Evolutionary conservation across 2,888 invertebrate species (phyloP), one percentile per base, ranked within the genome.

Genomic region (Hypomecis punctinalis): DNA sequence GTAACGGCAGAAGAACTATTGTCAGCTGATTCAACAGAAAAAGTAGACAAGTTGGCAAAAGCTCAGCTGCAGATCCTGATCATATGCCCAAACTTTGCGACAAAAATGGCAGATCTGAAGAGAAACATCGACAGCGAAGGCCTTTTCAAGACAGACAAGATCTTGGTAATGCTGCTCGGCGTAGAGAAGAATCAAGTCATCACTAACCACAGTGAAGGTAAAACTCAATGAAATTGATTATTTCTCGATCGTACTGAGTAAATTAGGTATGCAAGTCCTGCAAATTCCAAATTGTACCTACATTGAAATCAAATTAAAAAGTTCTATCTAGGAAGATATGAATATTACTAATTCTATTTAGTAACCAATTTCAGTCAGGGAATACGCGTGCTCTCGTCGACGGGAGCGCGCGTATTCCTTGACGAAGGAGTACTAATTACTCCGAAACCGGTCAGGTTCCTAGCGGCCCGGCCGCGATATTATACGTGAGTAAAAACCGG

Each of bases 51-150:
- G 73, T 86, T 95, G 7, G 85, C 94, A 7, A 94, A 94, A 67
- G 96, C 97, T 0, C 96, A 96, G 66, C 89, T 97, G 46, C 97
- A 97, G 84, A 95, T 97, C 65, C 94, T 97, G 49, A 96, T 97
- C 13, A 84, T 97, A 49, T 97, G 97, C 78, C 97, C 97, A 0
- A 94, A 94, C 57, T 93, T 97, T 49, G 88, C 97, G 70, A 94
- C 95, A 0, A 94, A 94, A 65, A 89, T 95, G 70, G 78, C 92
- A 0, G 93, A 94, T 60, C 82, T 94, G 70, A 94, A 95, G 10
- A 93, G 89, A 64, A 93, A 94, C 23, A 81, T 90, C 4, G 87
- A 86, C 49, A 85, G 95, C 39, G 94, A 95, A 10, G 94, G 93
- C 59, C 81, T 96, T 47, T 90, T 97, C 66, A 94, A 94, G 75